Percentiles rank a stretch among this genome's conserved stretches.
These are phyloP conservation scores for Opisthograptis luteolata DNA, from an alignment of 2,888 invertebrate species.

Conservation along the genomic window DNA sequence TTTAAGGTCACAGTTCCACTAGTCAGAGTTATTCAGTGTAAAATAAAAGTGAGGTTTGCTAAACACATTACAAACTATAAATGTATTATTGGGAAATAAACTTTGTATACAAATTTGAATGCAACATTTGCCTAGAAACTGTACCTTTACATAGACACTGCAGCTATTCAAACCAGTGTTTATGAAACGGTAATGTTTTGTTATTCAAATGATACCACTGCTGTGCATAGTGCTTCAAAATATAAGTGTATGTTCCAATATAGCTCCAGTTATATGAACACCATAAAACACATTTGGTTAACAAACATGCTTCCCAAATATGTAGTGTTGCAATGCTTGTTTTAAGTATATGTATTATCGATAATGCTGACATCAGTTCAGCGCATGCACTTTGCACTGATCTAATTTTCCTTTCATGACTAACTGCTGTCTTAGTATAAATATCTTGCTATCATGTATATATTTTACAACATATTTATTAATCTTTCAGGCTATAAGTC, in stretches of 20 bases:
- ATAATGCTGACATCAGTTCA: constrained; percentile 21
- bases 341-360: not conserved
- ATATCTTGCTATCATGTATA: constrained; percentile 48
- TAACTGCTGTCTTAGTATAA: constrained; percentile 31
- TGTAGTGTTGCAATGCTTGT: constrained; percentile 12
- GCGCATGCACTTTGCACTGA: constrained; percentile 22
- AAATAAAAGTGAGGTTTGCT: no score
- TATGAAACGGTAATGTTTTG: constrained; percentile 25
- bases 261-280: not conserved
- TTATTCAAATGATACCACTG: constrained; percentile 25
- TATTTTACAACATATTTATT: constrained; percentile 79
- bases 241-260: not conserved
- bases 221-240: constrained; percentile 4
- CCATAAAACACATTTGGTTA: constrained; percentile 2
- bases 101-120: no score
- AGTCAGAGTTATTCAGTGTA: no score
- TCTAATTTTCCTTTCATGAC: constrained; percentile 36
- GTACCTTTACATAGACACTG: not conserved
- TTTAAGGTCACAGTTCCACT: no score
- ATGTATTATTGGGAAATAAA: no score
- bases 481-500: constrained; percentile 85
- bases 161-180: constrained; percentile 11
- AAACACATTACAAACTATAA: no score
- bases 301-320: constrained; percentile 8
- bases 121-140: not conserved